Evolutionary conservation across 1,140 invertebrate genomes (phyloP), one percentile per base, ranked within the genome.

Genomic region (Cephus cinctus): DNA sequence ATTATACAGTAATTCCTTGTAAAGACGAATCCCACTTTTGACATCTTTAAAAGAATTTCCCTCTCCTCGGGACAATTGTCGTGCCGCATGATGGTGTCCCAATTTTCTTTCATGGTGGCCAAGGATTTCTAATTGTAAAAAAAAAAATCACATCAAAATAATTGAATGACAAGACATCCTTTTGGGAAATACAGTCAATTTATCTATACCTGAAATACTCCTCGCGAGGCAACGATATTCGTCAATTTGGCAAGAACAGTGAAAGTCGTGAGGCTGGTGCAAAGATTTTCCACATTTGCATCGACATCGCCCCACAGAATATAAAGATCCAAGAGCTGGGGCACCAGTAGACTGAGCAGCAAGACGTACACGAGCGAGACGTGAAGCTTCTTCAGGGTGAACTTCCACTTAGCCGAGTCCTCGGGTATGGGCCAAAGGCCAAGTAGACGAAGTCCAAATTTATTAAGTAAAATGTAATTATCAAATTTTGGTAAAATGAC

Each of bases 261-360:
- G 0, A 51, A 32, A 14, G 43, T 51, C 18, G 49, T 50, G 1
- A 55, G 12, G 20, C 35, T 44, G 18, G 42, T 22, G 0, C 44
- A 11, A 5, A 55, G 30, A 11, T 43, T 55, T n/a, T 55, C 53
- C n/a, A 41, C 34, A 22, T 23, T 43, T 6, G 43, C 47, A 5
- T 51, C 31, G 14, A 51, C 6, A 23, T 51, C 40, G 0, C 53
- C 53, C 43, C 47, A 43, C 2, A 47, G 18, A 0, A 55, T 18
- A 35, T 51, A 55, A 4, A 55, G 1, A 8, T 55, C 48, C 1
- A 51, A 4, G 42, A 42, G 47, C 27, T 50, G 21, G 1, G 53
- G 53, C 1, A 55, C 3, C 3, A 51, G 34, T 2, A 55, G 40
- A 9, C 34, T n/a, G 8, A 12, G 14, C 2, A 15, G 12, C 48